Evolutionary conservation across 2,888 invertebrate species (phyloP).

Genomic region (Metacarcinus magister): DNA sequence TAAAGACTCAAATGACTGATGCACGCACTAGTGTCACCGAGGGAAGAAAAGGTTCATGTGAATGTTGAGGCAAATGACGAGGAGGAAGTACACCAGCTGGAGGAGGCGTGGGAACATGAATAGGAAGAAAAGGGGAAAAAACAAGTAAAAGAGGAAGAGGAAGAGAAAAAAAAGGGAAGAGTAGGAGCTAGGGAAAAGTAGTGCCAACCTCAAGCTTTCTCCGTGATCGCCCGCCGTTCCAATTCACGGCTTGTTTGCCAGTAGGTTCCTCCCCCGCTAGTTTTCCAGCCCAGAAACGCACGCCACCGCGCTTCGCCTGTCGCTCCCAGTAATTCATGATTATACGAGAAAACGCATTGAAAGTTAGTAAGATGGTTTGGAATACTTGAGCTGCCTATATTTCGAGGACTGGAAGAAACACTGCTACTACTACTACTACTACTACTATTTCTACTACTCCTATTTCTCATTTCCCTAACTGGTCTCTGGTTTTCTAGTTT

Average conservation of each 20-base stretch:
- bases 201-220: not conserved
- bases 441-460: not conserved
- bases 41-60: not conserved
- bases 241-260: constrained; percentile 28
- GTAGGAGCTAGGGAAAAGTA: not conserved
- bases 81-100: not conserved
- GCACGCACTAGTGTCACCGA: too few relatives aligned
- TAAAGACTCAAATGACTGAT: not conserved
- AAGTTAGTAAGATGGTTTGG: not conserved
- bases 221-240: constrained; percentile 36
- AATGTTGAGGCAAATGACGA: not conserved
- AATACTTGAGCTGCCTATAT: not conserved
- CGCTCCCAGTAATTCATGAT: not conserved
- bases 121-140: not conserved
- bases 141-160: not conserved
- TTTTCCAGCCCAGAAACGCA: not conserved
- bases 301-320: not conserved
- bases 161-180: not conserved
- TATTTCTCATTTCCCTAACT: not conserved
- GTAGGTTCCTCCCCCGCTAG: constrained; percentile 3
- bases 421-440: not conserved
- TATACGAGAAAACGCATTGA: not conserved
- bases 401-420: not conserved
- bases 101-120: not conserved
- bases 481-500: not conserved